phyloP scores from a whole-genome alignment of 2,113 vertebrate species.

The Xiphophorus maculatus region DNA sequence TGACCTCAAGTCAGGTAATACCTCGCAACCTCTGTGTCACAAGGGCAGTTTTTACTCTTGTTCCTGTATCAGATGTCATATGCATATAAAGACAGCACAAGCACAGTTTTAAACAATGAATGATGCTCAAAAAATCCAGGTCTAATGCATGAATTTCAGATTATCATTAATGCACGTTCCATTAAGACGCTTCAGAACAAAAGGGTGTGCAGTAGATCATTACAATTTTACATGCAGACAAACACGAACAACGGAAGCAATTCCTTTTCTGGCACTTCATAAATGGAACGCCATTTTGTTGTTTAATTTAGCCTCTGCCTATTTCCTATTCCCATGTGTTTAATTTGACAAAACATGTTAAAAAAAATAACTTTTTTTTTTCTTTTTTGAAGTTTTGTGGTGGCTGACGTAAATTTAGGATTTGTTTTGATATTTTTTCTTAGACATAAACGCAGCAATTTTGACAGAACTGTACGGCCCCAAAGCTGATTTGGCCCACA shows the following conservation, averaged over 20 bases:
- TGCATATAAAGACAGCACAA: constrained; percentile 23
- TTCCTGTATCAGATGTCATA: neutral
- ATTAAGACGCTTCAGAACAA: constrained; percentile 43
- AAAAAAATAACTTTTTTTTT: constrained; percentile 28
- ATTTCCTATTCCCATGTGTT: constrained; percentile 51
- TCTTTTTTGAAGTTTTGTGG: constrained; percentile 52
- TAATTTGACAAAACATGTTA: constrained; percentile 33
- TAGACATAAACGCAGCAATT: constrained; percentile 66
- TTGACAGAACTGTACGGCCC: constrained; percentile 25
- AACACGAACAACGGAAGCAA: constrained; percentile 16
- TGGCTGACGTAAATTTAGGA: constrained; percentile 60
- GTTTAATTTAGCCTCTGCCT: constrained; percentile 33
- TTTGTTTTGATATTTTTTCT: constrained; percentile 59
- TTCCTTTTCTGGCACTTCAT: constrained; percentile 57
- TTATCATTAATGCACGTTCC: constrained; percentile 59
- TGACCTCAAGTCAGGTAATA: constrained; percentile 27
- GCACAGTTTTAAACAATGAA: constrained; percentile 4
- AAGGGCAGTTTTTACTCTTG: neutral
- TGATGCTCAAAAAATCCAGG: constrained; percentile 24
- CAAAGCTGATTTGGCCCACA: constrained; percentile 32
- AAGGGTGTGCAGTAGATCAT: constrained; percentile 25
- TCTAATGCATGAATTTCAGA: constrained; percentile 57
- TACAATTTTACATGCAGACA: constrained; percentile 13
- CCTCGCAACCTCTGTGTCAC: neutral
- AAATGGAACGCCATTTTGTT: constrained; percentile 32